Percentiles rank a stretch among this genome's conserved stretches.
These are phyloP conservation scores for Emys orbicularis DNA, from an alignment of 2,797 vertebrate genomes.

Conservation along the genomic window DNA sequence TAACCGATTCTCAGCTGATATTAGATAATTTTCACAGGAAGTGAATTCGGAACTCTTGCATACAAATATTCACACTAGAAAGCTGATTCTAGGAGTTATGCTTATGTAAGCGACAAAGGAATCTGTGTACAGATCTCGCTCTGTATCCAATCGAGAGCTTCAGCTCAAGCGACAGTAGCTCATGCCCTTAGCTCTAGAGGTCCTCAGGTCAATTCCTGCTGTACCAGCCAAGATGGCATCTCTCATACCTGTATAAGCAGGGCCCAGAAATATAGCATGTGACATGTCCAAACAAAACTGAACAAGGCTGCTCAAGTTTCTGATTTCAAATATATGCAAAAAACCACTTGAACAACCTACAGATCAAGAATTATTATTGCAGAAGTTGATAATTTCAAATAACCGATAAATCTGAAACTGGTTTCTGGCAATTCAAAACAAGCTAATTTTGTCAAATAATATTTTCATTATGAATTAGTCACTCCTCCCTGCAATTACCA, in stretches of 20 bases:
- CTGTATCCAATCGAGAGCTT: background rate
- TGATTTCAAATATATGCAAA: background rate
- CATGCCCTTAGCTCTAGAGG: background rate
- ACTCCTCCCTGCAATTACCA: background rate
- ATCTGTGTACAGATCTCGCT: background rate
- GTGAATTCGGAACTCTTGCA: background rate
- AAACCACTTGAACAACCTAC: background rate
- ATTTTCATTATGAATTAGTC: background rate
- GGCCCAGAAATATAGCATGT: background rate
- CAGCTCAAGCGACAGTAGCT: background rate
- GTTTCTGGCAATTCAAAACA: background rate
- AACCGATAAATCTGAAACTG: background rate
- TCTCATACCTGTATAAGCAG: background rate
- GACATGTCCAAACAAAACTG: background rate
- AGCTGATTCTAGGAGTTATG: fast-evolving
- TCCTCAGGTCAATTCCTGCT: background rate
- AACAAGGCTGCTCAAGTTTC: background rate
- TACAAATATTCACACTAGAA: background rate
- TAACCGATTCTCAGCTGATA: background rate
- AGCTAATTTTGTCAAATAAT: background rate
- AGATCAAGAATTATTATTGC: background rate
- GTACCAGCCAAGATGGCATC: fast-evolving
- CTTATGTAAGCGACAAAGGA: background rate
- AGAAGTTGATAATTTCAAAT: background rate
- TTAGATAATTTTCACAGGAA: background rate